These are phyloP conservation scores for Phthorimaea operculella DNA, from an alignment of 1,140 invertebrate genomes.

Conservation along the genomic window DNA sequence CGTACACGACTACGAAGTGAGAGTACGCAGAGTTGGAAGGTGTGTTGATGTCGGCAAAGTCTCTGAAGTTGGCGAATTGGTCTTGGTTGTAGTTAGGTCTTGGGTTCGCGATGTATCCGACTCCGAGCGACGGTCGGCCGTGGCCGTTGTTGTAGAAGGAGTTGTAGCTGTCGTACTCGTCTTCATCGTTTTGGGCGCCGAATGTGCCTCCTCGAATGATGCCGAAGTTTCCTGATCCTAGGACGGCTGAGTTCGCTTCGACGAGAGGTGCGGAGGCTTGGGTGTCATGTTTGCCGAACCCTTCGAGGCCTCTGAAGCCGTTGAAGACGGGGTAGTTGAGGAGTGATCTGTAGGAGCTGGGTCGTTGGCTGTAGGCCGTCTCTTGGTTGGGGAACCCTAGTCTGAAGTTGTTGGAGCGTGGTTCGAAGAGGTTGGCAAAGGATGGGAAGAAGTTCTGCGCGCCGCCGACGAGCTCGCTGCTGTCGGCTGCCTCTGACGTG, in stretches of 20 bases:
- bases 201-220: slow-evolving; percentile 89
- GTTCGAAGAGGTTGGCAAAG: slow-evolving; percentile 63
- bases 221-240: slow-evolving; percentile 90
- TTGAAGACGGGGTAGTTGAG: slow-evolving; percentile 62
- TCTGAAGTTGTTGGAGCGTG: slow-evolving; percentile 52
- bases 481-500: slow-evolving; percentile 41
- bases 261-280: slow-evolving; percentile 49
- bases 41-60: slow-evolving; percentile 88
- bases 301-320: slow-evolving; percentile 49
- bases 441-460: slow-evolving; percentile 63
- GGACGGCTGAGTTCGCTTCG: slow-evolving; percentile 62
- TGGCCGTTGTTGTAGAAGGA: slow-evolving; percentile 77
- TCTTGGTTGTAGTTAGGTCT: slow-evolving; percentile 74
- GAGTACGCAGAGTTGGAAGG: slow-evolving; percentile 84
- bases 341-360: slow-evolving; percentile 59
- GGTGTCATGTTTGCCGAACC: slow-evolving; percentile 46
- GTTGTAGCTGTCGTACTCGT: slow-evolving; percentile 54
- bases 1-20: slow-evolving; percentile 83
- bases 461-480: slow-evolving; percentile 57
- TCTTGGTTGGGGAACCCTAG: slow-evolving; percentile 57
- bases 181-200: slow-evolving; percentile 72
- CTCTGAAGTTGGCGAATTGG: slow-evolving; percentile 88
- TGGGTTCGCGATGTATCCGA: slow-evolving; percentile 67
- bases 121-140: slow-evolving; percentile 71
- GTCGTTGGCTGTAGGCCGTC: slow-evolving; percentile 63